Base-by-base conservation (phyloP, 1,140 invertebrate genomes). In the Sinonovacula constricta region DNA sequence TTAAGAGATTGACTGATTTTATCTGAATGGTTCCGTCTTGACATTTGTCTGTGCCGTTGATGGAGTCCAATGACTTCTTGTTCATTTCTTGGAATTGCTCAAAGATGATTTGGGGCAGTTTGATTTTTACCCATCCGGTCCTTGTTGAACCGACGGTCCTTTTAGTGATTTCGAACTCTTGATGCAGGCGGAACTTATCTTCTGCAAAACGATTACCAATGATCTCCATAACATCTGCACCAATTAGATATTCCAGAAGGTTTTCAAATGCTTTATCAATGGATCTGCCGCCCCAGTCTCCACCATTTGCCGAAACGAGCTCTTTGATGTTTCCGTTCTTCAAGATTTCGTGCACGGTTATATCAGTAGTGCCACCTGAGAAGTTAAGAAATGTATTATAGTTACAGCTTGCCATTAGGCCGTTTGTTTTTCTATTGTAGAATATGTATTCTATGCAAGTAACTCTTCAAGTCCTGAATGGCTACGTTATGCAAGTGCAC, bases 351-450 rank as follows among this genome's bases (percentile, higher is more conserved):
- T n/a, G n/a, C n/a, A n/a, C n/a, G n/a, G n/a, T n/a, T n/a, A n/a
- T 76, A 56, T 76, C 72, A 31, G 68, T 65, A 14, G 72, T 76
- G 7, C 62, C 72, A 45, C 65, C 72, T 76, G 26, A 3, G 39
- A 53, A 34, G 28, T 4, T 33, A 30, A 63, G 12, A 14, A 36
- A 63, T 22, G 28, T 22, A 22, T 1, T 3, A 60, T 18, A 24
- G 22, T 24, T 24, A 60, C 15, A n/a, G 15, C 15, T 22, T n/a
- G 30, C 1, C 18, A 60, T 22, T 24, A n/a, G 30, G 3, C 15
- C 10, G n/a, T n/a, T 49, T 12, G 10, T 49, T 49, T 12, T n/a
- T 12, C 10, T 49, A 12, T 14, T 12, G 54, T 57, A 24, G 54
- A 57, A 57, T 24, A 57, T 12, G 5, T n/a, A n/a, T n/a, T n/a